Conservation (phyloP, 2,113 vertebrate species). For the Pomatostomus ruficeps region DNA sequence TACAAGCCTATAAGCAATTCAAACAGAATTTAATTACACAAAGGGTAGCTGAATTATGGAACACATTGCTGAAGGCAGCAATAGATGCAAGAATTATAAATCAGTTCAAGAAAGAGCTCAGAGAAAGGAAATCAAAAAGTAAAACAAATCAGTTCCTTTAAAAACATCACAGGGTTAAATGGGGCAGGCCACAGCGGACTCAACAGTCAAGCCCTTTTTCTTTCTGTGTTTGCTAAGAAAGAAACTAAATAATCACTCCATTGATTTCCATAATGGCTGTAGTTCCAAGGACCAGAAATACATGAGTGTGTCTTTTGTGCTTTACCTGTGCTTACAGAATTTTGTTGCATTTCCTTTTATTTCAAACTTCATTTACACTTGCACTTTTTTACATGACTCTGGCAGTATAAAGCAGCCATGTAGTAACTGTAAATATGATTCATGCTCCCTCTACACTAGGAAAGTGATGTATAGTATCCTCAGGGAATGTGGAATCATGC, state of each 20-base stretch:
- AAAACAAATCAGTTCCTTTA: constrained; percentile 68
- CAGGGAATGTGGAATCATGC: constrained; percentile 32
- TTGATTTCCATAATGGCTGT: constrained; percentile 65
- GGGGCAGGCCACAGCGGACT: constrained; percentile 45
- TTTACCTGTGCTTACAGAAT: constrained; percentile 35
- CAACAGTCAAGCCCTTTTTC: constrained; percentile 44
- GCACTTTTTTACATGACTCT: not conserved
- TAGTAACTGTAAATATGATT: constrained; percentile 62
- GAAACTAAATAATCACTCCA: constrained; percentile 53
- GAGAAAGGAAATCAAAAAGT: constrained; percentile 58
- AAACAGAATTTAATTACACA: constrained; percentile 74
- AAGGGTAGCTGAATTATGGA: constrained; percentile 64
- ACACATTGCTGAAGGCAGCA: constrained; percentile 65
- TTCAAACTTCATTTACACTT: constrained; percentile 41
- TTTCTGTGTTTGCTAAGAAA: constrained; percentile 49
- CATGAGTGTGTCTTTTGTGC: constrained; percentile 62
- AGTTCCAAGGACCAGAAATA: constrained; percentile 31
- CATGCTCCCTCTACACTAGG: constrained; percentile 50
- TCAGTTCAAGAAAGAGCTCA: constrained; percentile 64
- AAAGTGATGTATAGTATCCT: constrained; percentile 37
- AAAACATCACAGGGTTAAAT: constrained; percentile 70
- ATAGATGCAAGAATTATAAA: constrained; percentile 72
- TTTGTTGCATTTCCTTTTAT: constrained; percentile 24
- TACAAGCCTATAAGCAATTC: constrained; percentile 66
- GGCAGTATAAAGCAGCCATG: constrained; percentile 22